These are phyloP conservation scores for Drosophila cracens DNA, from an alignment of 2,888 invertebrate genomes.

Conservation along the genomic window DNA sequence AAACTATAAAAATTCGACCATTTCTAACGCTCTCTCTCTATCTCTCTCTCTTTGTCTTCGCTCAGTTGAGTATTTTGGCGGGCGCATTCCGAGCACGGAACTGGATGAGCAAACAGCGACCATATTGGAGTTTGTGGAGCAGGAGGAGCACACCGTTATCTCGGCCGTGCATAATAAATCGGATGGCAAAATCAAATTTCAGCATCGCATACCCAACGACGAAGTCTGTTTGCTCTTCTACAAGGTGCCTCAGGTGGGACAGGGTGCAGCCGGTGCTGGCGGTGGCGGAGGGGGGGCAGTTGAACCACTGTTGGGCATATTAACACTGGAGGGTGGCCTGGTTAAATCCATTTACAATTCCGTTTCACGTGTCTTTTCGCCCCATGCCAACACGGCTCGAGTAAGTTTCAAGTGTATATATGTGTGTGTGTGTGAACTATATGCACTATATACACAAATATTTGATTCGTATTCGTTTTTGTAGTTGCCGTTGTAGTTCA, in stretches of 20 bases:
- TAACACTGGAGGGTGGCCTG: constrained; percentile 85
- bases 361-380: constrained; percentile 85
- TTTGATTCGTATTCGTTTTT: constrained; percentile 34
- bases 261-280: constrained; percentile 5
- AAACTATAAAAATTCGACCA: constrained; percentile 36
- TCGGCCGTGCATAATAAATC: constrained; percentile 84
- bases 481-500: constrained; percentile 34
- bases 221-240: constrained; percentile 85
- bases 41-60: neutral
- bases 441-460: constrained; percentile 9
- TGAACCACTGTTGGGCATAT: constrained; percentile 84
- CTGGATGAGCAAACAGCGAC: constrained; percentile 82
- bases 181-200: constrained; percentile 85
- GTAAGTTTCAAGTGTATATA: constrained; percentile 69
- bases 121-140: constrained; percentile 85
- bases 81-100: constrained; percentile 74
- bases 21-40: neutral
- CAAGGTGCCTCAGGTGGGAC: constrained; percentile 84
- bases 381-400: constrained; percentile 81
- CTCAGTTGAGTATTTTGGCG: constrained; percentile 83
- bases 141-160: constrained; percentile 85
- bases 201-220: constrained; percentile 84
- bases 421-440: neutral
- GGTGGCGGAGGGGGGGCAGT: constrained; percentile 15
- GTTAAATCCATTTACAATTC: constrained; percentile 86